phyloP scores from a whole-genome alignment of 2,888 invertebrate genomes.

The Nymphalis urticae region DNA sequence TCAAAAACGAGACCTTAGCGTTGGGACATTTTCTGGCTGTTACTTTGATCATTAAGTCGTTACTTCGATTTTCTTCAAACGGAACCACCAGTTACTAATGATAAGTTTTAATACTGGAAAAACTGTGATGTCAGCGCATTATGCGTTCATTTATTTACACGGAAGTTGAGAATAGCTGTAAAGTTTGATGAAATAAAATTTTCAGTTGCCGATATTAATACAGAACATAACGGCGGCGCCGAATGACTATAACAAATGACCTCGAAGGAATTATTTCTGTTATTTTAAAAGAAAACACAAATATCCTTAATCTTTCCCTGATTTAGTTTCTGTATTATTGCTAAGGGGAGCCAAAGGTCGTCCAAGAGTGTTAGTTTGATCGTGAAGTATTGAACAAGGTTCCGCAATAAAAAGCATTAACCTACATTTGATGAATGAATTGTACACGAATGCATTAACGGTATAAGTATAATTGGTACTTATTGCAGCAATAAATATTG shows the following conservation, averaged over 20 bases:
- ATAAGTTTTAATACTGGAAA: not conserved
- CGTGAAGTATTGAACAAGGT: conserved; percentile 60
- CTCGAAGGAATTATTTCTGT: conserved; percentile 44
- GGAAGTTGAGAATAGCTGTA: conserved; percentile 28
- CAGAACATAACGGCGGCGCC: conserved; percentile 23
- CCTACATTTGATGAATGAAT: conserved; percentile 47
- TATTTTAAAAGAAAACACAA: conserved; percentile 49
- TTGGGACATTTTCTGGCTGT: too few species aligned
- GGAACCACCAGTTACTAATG: not conserved
- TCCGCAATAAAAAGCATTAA: conserved; percentile 48
- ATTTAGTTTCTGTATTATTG: conserved; percentile 59
- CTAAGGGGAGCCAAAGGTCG: conserved; percentile 60
- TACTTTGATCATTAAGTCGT: too few species aligned
- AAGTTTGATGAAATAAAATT: conserved; percentile 30
- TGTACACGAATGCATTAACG: conserved; percentile 15
- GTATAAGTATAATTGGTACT: conserved; percentile 15
- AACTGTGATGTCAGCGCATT: conserved; percentile 12
- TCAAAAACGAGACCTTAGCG: too few species aligned
- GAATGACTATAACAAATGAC: conserved; percentile 36
- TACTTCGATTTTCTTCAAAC: conserved; percentile 36
- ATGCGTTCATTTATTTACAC: conserved; percentile 15
- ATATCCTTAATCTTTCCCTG: conserved; percentile 55
- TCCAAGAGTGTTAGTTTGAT: conserved; percentile 46
- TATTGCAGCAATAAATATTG: conserved; percentile 10
- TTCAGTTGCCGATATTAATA: conserved; percentile 28